Evolutionary conservation across 2,113 vertebrate species (phyloP).

Genomic region (Hemibates koningsi): DNA sequence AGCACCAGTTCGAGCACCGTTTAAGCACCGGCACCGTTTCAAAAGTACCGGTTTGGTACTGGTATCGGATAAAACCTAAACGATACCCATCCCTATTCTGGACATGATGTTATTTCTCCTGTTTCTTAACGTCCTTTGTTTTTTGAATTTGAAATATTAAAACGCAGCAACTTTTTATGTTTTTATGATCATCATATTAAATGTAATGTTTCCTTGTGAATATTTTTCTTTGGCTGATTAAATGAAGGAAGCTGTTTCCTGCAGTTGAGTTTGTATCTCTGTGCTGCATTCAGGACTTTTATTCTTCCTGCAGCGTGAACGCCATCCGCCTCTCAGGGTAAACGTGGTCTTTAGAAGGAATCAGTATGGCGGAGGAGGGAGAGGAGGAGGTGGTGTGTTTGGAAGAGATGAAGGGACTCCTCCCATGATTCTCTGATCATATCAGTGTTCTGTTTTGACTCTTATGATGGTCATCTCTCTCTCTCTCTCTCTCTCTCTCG

Average conservation of each 20-base stretch:
- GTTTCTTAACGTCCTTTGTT: not conserved
- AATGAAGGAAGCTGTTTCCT: not conserved
- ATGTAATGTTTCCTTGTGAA: not conserved
- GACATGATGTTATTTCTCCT: not conserved
- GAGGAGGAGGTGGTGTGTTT: not conserved
- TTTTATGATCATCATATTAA: not conserved
- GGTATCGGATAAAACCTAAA: too few relatives aligned
- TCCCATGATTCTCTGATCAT: not conserved
- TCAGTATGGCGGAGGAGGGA: not conserved
- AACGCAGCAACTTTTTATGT: not conserved
- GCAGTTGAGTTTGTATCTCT: not conserved
- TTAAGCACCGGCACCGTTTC: too few relatives aligned
- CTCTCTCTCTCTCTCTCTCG: rapidly evolving
- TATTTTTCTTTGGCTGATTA: not conserved
- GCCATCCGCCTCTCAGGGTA: rapidly evolving
- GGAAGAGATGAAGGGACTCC: not conserved
- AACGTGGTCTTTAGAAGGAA: not conserved
- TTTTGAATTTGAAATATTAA: not conserved
- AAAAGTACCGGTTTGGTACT: too few relatives aligned
- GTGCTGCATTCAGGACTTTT: not conserved
- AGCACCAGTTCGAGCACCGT: too few relatives aligned
- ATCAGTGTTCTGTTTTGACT: not conserved
- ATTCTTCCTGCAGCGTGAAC: not conserved
- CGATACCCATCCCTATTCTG: not conserved
- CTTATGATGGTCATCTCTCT: not conserved